Base-by-base conservation (phyloP, 23 tunicate species). In the Corella eumyota region DNA sequence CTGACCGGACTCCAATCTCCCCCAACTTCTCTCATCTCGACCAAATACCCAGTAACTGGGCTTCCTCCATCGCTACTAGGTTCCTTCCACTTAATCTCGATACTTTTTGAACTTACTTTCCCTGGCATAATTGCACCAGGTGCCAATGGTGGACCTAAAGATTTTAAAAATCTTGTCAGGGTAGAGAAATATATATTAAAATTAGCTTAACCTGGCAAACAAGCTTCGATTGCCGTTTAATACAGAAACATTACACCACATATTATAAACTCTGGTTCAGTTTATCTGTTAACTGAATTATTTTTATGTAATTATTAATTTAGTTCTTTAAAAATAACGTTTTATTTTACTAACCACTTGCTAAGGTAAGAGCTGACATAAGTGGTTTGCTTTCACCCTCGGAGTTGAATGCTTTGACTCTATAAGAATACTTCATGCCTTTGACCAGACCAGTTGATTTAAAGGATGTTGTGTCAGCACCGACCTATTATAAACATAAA, bases 371-470 rank as follows among this genome's bases (percentile, higher is more conserved):
- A 4, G 62, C 62, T 17, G 96, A 88, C 38, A 73, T 40, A 24
- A 88, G 51, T 0, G 96, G 81, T 50, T 88, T 88, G 74, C 96
- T 78, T 53, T 79, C 96, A 4, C 96, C 96, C 63, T 88, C 96
- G 5, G 78, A 59, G 34, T 71, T 88, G 32, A 57, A 60, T 28
- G 96, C 96, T 56, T 70, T 73, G 6, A 88, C 73, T 34, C 96
- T 68, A 55, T 38, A 88, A 25, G 96, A 71, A 60, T 88, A 88
- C 49, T 88, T 88, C 25, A 75, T 34, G 48, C 96, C 96, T 23
- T 85, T 78, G 35, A 56, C 73, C 34, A 88, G 52, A 1, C 74
- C 83, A 34, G 60, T 61, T 3, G 70, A 68, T 3, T 81, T 79
- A 55, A 45, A 73, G 6, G 61, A 25, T 46, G 65, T 34, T 6